Evolutionary conservation across 2,797 vertebrate genomes (phyloP).

Genomic region (Gallirallus australis): DNA sequence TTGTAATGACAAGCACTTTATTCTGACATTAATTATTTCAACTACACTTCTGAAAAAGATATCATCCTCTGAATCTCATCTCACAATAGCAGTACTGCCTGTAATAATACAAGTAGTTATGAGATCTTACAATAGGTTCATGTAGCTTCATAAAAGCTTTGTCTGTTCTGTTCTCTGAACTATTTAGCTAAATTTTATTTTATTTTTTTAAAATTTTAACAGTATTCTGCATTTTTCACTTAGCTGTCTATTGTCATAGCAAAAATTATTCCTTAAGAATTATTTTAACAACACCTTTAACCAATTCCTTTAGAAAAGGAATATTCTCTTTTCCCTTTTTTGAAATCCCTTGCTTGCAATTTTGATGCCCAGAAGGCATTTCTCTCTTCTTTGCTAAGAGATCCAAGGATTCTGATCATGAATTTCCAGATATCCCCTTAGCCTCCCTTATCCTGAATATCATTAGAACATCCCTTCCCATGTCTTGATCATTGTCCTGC

Average conservation of each 20-base stretch:
- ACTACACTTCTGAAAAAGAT: neutral
- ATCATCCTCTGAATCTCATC: neutral
- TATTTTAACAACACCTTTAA: neutral
- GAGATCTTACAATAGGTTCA: neutral
- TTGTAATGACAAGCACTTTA: neutral
- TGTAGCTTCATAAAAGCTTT: neutral
- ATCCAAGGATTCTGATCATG: neutral
- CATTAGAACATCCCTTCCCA: neutral
- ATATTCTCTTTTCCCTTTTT: neutral
- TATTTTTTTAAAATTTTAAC: neutral
- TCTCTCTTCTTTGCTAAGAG: neutral
- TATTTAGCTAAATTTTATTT: neutral
- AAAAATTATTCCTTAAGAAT: neutral
- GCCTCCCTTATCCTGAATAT: neutral
- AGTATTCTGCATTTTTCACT: neutral
- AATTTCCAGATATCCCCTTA: neutral
- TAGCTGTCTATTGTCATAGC: neutral
- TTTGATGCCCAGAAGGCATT: neutral
- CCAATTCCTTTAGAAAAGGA: neutral
- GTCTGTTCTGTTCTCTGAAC: neutral
- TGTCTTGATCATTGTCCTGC: neutral
- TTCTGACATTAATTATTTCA: neutral
- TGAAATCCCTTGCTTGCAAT: neutral
- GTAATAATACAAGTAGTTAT: neutral
- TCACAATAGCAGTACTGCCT: neutral